Conservation (phyloP, 2,797 vertebrate genomes). For the Eulemur coronatus region DNA sequence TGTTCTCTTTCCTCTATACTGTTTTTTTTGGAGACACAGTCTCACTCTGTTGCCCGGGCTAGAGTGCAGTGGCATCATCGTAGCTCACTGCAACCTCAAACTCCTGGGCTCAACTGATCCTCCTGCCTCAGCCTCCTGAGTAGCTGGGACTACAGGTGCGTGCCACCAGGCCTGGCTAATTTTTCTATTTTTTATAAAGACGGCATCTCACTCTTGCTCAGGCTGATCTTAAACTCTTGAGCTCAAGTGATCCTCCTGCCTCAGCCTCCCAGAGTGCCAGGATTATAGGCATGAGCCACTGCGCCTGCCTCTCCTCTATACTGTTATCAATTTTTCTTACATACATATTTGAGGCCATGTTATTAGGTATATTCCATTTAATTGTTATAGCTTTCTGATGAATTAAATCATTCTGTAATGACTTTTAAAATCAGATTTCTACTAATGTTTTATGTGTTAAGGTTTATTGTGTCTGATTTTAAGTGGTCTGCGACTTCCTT, state of each 20-base stretch:
- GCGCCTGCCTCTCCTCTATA: background rate
- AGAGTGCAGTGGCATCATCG: background rate
- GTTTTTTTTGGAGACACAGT: background rate
- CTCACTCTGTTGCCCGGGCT: background rate
- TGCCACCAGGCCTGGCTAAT: background rate
- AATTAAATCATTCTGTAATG: slow-evolving; percentile 10
- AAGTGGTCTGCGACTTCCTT: background rate
- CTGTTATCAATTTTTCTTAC: background rate
- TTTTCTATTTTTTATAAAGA: background rate
- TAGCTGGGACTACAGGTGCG: background rate
- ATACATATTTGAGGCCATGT: background rate
- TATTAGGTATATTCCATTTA: background rate
- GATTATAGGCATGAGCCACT: background rate
- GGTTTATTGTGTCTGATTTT: background rate
- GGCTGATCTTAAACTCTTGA: background rate
- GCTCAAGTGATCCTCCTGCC: background rate
- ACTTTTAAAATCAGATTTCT: background rate
- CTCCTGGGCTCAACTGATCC: background rate
- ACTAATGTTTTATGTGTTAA: background rate
- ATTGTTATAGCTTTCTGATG: background rate
- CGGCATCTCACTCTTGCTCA: too few relatives aligned
- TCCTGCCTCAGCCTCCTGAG: background rate
- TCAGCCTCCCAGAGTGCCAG: background rate
- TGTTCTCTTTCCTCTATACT: background rate
- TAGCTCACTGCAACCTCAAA: background rate